Percentiles rank a stretch among this genome's conserved stretches.
These are phyloP conservation scores for Chondrosia reniformis DNA, from an alignment of 37 sponge, comb jelly and placozoan genomes.

Conservation along the genomic window DNA sequence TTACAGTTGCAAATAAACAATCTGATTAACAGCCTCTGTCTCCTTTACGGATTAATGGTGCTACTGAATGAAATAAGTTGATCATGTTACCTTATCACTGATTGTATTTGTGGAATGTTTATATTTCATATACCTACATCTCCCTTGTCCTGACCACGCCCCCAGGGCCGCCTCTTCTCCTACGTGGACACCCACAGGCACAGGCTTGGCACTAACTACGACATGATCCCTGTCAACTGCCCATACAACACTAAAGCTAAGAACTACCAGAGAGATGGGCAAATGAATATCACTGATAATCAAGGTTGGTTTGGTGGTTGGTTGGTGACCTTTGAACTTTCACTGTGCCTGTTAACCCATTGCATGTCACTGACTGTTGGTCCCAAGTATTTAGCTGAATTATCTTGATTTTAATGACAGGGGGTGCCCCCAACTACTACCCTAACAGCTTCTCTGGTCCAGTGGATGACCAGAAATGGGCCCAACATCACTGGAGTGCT, in stretches of 20 bases:
- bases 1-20: no score
- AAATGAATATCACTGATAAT: constrained; percentile 65
- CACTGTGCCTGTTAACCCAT: not conserved
- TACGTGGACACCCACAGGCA: constrained; percentile 88
- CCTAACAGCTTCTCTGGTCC: constrained; percentile 90
- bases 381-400: not conserved
- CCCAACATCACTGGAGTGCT: not conserved
- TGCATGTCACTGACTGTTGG: no score
- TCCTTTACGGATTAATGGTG: no score
- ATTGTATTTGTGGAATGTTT: no score
- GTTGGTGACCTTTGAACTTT: no score
- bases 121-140: no score
- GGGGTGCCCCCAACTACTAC: constrained; percentile 84
- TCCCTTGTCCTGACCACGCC: no score
- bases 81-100: no score
- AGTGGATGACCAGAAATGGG: constrained; percentile 31
- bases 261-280: constrained; percentile 85
- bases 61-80: no score
- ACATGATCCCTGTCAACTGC: constrained; percentile 82
- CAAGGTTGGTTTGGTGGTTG: constrained; percentile 45
- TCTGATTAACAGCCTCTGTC: no score
- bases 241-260: constrained; percentile 28
- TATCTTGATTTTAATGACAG: constrained; percentile 15
- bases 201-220: constrained; percentile 84
- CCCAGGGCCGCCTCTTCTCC: constrained; percentile 85